Base-by-base conservation (phyloP, 2,113 vertebrate species). In the Oplegnathus fasciatus region DNA sequence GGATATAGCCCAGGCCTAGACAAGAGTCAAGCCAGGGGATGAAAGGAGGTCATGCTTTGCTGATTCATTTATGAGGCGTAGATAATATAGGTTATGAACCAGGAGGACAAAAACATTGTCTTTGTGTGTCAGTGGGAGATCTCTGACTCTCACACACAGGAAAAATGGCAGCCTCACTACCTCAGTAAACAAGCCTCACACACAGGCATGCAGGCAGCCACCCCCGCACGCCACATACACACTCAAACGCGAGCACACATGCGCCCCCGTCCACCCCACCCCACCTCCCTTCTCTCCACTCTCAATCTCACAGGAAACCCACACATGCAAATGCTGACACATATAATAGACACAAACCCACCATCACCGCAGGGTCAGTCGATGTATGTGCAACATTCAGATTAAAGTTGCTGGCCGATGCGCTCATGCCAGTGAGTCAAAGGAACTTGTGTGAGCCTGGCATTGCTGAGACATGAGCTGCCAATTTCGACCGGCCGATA, bases 171-270 rank as follows among this genome's bases (percentile, higher is more conserved):
- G 85, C 89, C 78, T 78, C 55, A 34, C 83, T 85, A 88, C 88
- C 65, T 92, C 80, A 10, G 91, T 91, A 94, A 94, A 93, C 92
- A 94, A 91, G 92, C 73, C 86, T 84, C 78, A 83, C 85, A 83
- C 80, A 86, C 75, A 91, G 74, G 77, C 91, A 91, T 89, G 88
- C 88, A 86, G 80, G 78, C 90, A 85, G 74, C 88, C 89, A 87
- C 90, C 90, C 91, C 89, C 91, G 64, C 90, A 88, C 79, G 37
- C 83, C 82, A 85, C 83, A 75, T 37, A 78, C 83, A 82, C 78
- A 78, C 75, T 83, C 80, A 71, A 48, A 78, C 24, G 13, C 50
- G 26, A 71, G 54, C 85, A 89, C 86, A 86, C 82, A 83, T 32
- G 65, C 42, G n/a, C 82, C 34, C 66, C 65, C 58, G 24, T 68